These are phyloP conservation scores for Trachops cirrhosus DNA, from an alignment of 2,797 vertebrate species.

Conservation along the genomic window DNA sequence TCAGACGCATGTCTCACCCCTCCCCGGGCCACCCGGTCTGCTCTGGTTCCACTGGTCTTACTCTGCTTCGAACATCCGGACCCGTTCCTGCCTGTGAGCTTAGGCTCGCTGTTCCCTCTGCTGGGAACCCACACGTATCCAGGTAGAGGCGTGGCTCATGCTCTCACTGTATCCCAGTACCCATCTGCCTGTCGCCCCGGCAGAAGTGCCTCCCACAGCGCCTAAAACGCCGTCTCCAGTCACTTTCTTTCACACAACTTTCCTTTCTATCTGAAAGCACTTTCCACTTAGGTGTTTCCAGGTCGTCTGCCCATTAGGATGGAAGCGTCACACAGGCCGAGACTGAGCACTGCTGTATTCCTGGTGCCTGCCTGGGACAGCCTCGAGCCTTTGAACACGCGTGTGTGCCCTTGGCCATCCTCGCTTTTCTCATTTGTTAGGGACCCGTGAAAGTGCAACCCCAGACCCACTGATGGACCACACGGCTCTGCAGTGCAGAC, in stretches of 20 bases:
- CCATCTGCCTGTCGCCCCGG: not conserved
- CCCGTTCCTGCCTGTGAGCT: not conserved
- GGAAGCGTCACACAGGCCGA: not conserved
- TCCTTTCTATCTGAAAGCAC: not conserved
- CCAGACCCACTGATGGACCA: not conserved
- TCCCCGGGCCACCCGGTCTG: not conserved
- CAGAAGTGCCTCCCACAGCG: not conserved
- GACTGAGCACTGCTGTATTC: not conserved
- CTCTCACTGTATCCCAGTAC: not conserved
- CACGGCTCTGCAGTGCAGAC: not conserved
- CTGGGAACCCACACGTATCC: not conserved
- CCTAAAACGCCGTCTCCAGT: not conserved
- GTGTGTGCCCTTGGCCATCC: not conserved
- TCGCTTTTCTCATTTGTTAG: not conserved
- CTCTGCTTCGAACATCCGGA: not conserved
- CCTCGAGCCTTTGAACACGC: not conserved
- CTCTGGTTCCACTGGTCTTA: too few relatives aligned
- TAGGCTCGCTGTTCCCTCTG: not conserved
- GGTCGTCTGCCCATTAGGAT: not conserved
- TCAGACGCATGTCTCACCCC: fast-evolving
- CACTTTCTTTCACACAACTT: not conserved
- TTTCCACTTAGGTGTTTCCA: not conserved
- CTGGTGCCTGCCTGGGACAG: not conserved
- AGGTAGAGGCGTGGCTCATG: not conserved
- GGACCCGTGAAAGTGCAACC: not conserved